phyloP scores from a whole-genome alignment of 2,888 invertebrate species.

The Eutolmus rufibarbis region DNA sequence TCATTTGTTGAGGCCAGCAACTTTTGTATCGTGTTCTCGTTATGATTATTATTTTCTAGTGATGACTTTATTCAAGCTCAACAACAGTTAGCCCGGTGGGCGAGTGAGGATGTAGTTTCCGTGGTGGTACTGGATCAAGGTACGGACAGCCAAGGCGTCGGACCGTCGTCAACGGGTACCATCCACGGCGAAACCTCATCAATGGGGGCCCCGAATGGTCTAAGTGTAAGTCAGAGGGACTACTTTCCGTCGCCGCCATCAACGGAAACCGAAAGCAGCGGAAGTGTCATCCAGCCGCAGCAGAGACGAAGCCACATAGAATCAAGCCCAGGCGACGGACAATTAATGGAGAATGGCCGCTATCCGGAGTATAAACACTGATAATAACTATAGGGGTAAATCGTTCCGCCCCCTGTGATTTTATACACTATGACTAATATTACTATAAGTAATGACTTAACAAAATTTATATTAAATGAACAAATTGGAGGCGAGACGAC shows the following conservation, averaged over 20 bases:
- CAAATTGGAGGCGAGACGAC: neutral
- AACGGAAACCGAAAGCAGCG: slow-evolving; percentile 67
- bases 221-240: slow-evolving; percentile 64
- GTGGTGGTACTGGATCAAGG: slow-evolving; percentile 65
- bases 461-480: slow-evolving; percentile 35
- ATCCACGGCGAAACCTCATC: slow-evolving; percentile 57
- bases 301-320: slow-evolving; percentile 55
- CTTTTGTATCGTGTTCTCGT: slow-evolving; percentile 69
- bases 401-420: slow-evolving; percentile 47
- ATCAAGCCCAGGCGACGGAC: slow-evolving; percentile 62
- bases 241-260: slow-evolving; percentile 64
- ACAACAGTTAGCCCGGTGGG: slow-evolving; percentile 95
- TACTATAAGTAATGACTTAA: slow-evolving; percentile 20
- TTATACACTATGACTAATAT: slow-evolving; percentile 39
- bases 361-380: slow-evolving; percentile 82
- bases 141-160: slow-evolving; percentile 64
- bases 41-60: slow-evolving; percentile 90
- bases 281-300: slow-evolving; percentile 64
- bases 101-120: slow-evolving; percentile 84
- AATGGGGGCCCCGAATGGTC: slow-evolving; percentile 59
- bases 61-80: slow-evolving; percentile 97
- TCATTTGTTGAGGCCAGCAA: slow-evolving; percentile 40
- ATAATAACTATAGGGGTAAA: slow-evolving; percentile 61
- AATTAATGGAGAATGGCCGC: slow-evolving; percentile 69
- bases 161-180: slow-evolving; percentile 67